These are phyloP conservation scores for Mus spretus DNA, from an alignment of 2,797 vertebrate species.

Conservation along the genomic window DNA sequence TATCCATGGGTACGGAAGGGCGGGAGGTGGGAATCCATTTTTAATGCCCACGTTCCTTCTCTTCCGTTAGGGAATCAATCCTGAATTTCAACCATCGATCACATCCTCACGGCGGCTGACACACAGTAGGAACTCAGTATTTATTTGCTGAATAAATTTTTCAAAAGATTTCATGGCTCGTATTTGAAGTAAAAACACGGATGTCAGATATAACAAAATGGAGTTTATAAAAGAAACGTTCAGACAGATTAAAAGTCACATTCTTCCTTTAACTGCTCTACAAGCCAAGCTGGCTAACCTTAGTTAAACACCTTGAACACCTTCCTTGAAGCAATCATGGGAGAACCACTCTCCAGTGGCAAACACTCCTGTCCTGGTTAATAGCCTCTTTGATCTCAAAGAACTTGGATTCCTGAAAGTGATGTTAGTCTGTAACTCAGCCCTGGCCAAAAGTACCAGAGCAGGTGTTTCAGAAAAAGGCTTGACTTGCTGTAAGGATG, in stretches of 20 bases:
- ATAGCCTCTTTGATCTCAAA: not conserved
- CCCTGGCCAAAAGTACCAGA: not conserved
- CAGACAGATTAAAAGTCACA: not conserved
- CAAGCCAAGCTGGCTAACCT: not conserved
- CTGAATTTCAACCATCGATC: not conserved
- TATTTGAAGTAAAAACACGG: conserved; percentile 29
- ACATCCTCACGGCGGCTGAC: not conserved
- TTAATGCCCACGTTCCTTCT: not conserved
- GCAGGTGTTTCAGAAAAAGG: not conserved
- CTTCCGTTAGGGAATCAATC: conserved; percentile 19
- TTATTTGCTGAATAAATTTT: conserved; percentile 49
- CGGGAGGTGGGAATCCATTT: conserved; percentile 24
- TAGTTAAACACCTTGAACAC: not conserved
- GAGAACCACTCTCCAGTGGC: not conserved
- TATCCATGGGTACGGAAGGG: not conserved
- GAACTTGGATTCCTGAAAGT: not conserved
- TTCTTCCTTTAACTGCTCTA: not conserved
- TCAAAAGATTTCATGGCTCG: conserved; percentile 23
- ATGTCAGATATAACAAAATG: not conserved
- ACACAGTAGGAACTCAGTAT: conserved; percentile 53
- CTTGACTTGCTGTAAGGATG: not conserved
- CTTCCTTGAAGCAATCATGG: not conserved
- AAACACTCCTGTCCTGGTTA: not conserved
- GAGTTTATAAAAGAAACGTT: not conserved
- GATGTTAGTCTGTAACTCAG: not conserved